These are phyloP conservation scores for Cyphomyrus plagiostoma DNA, from an alignment of 2,113 vertebrate species.

Conservation along the genomic window DNA sequence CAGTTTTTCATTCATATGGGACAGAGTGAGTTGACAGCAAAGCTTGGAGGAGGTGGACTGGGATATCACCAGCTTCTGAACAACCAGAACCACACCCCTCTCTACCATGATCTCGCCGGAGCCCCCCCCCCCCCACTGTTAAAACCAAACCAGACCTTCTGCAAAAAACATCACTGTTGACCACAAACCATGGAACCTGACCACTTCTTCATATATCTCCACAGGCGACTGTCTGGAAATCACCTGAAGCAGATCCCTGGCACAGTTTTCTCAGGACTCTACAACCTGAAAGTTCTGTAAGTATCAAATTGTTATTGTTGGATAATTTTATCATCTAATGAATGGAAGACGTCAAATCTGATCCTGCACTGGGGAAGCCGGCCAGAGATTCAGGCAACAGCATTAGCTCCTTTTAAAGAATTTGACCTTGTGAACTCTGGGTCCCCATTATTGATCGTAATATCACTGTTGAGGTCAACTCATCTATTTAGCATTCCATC, in stretches of 20 bases:
- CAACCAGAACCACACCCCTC: not conserved
- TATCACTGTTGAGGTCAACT: not conserved
- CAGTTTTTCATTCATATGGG: not conserved
- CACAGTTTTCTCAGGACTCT: conserved; percentile 77
- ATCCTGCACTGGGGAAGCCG: not conserved
- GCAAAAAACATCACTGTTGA: conserved; percentile 32
- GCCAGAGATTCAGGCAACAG: not conserved
- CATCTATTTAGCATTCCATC: not conserved
- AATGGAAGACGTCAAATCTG: not conserved
- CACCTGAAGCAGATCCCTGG: conserved; percentile 79
- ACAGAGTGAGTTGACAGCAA: not conserved
- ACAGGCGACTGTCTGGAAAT: conserved; percentile 89
- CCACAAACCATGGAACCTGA: conserved; percentile 20
- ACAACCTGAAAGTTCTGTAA: conserved; percentile 91
- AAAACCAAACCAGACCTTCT: conserved; percentile 18
- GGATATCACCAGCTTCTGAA: conserved; percentile 19
- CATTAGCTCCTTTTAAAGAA: not conserved
- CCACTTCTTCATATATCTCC: conserved; percentile 34
- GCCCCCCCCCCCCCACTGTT: not conserved
- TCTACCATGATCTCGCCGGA: not conserved
- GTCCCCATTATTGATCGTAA: not conserved
- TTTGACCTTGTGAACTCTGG: not conserved
- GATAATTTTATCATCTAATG: not conserved
- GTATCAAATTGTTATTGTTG: conserved; percentile 47
- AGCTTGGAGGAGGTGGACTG: not conserved